Percentiles rank a stretch among this genome's conserved stretches.
Evolutionary conservation across 2,113 vertebrate genomes (phyloP).

Genomic region (Eolophus roseicapilla): DNA sequence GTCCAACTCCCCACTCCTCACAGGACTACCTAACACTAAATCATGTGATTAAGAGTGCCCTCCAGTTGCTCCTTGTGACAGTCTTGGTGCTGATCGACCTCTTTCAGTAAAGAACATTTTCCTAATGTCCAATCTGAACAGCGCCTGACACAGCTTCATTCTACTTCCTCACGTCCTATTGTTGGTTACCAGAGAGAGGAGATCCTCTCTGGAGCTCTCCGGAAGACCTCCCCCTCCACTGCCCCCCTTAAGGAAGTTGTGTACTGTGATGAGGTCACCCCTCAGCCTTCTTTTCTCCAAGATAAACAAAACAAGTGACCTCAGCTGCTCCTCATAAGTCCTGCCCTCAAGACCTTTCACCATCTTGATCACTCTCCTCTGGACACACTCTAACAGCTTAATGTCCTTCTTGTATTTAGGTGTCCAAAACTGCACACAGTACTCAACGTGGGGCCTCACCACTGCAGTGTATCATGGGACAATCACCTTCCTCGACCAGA

Average conservation of each 20-base stretch:
- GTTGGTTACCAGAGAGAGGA: not conserved
- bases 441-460: not conserved
- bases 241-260: not conserved
- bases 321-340: not conserved
- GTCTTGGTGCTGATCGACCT: not conserved
- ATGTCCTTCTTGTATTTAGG: not conserved
- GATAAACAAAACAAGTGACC: not conserved
- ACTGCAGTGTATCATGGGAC: not conserved
- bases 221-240: not conserved
- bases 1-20: not conserved
- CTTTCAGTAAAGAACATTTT: not conserved
- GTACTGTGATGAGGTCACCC: not conserved
- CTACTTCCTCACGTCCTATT: not conserved
- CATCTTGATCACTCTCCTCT: not conserved
- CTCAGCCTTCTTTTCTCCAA: not conserved
- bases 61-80: not conserved
- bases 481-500: not conserved
- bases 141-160: not conserved
- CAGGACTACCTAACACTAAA: not conserved
- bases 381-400: not conserved
- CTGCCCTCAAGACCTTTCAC: not conserved
- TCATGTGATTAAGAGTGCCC: not conserved
- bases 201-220: not conserved
- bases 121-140: not conserved
- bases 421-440: not conserved